Evolutionary conservation across 2,113 vertebrate species (phyloP).

Genomic region (Callithrix jacchus): DNA sequence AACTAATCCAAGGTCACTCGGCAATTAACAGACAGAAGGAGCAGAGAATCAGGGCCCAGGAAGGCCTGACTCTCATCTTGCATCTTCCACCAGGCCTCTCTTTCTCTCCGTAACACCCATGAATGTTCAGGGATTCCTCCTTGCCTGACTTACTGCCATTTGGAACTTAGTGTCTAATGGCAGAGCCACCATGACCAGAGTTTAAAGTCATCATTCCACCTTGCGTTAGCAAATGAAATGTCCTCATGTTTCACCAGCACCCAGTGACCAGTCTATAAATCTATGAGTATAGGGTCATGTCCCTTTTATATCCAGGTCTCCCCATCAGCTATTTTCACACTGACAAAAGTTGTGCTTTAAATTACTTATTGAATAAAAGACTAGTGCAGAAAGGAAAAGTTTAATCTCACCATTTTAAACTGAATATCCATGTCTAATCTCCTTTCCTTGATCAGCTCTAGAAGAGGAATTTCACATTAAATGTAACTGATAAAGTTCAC

Average conservation of each 20-base stretch:
- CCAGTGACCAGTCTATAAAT: background rate
- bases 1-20: background rate
- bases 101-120: background rate
- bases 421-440: slow-evolving; percentile 54
- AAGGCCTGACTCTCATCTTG: background rate
- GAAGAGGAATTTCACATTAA: slow-evolving; percentile 45
- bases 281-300: accelerated
- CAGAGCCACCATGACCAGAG: background rate
- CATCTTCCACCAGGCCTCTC: background rate
- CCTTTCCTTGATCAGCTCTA: slow-evolving; percentile 35
- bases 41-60: background rate
- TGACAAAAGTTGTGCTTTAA: background rate
- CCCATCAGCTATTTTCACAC: background rate
- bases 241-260: background rate
- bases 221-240: background rate
- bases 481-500: slow-evolving; percentile 38
- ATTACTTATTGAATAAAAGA: slow-evolving; percentile 1
- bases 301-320: background rate
- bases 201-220: background rate
- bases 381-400: background rate
- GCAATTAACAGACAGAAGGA: background rate
- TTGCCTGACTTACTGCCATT: no score
- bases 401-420: background rate
- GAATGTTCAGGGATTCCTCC: background rate
- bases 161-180: background rate